Conservation (phyloP, 2,113 vertebrate genomes). For the Corydoras sp. region DNA sequence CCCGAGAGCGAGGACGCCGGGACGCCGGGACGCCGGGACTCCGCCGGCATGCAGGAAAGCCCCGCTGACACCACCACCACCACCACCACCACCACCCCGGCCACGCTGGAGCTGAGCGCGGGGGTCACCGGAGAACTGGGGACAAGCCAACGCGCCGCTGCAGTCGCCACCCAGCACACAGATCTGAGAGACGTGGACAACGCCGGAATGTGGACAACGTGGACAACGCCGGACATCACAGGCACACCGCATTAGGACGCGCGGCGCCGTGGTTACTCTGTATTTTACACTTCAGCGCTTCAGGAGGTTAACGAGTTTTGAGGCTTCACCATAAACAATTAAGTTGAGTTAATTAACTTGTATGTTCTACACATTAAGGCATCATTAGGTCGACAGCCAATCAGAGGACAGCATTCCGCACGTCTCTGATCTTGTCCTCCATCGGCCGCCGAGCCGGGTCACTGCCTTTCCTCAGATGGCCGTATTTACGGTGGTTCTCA, state of each 20-base stretch:
- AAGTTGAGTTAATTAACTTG: too few relatives aligned
- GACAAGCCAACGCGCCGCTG: constrained; percentile 9
- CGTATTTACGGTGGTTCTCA: constrained; percentile 13
- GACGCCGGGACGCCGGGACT: constrained; percentile 16
- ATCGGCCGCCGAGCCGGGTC: neutral
- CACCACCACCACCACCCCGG: too few relatives aligned
- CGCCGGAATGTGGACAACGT: neutral
- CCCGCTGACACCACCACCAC: neutral
- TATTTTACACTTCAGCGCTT: too few relatives aligned
- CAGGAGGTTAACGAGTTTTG: too few relatives aligned
- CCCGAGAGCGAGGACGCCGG: constrained; percentile 1
- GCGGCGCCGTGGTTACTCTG: too few relatives aligned
- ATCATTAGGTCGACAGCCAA: too few relatives aligned
- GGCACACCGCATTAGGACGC: too few relatives aligned
- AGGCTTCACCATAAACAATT: too few relatives aligned
- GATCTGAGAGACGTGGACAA: constrained; percentile 13
- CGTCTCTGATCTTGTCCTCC: too few relatives aligned
- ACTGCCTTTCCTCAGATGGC: constrained; percentile 14
- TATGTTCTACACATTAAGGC: too few relatives aligned
- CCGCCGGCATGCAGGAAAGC: constrained; percentile 21
- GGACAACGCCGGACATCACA: constrained; percentile 1
- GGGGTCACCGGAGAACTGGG: constrained; percentile 14
- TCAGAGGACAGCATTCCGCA: too few relatives aligned
- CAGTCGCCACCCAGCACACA: constrained; percentile 6
- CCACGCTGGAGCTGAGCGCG: neutral